These are phyloP conservation scores for Psittacara wagleri DNA, from an alignment of 2,113 vertebrate species.

Conservation along the genomic window DNA sequence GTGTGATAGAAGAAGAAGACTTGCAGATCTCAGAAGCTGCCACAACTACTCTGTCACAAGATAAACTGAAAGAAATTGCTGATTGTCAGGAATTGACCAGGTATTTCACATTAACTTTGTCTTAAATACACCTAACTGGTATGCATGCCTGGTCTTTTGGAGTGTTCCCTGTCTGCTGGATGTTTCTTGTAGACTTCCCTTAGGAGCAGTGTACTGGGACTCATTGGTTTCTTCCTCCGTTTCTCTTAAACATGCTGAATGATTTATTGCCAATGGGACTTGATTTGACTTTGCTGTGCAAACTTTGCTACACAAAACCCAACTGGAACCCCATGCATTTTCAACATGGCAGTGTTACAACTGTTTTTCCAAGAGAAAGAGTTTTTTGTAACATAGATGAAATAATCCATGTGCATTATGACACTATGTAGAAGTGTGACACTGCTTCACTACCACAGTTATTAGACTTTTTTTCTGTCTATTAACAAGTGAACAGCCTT, in stretches of 20 bases:
- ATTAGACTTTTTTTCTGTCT: background rate
- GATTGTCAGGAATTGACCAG: slow-evolving; percentile 54
- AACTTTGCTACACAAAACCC: background rate
- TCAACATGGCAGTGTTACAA: background rate
- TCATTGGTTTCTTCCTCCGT: background rate
- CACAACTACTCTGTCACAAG: slow-evolving; percentile 22
- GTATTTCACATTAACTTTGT: slow-evolving; percentile 32
- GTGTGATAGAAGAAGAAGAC: slow-evolving; percentile 42
- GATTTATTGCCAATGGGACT: background rate
- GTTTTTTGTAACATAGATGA: background rate
- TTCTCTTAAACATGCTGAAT: background rate
- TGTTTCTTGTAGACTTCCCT: background rate
- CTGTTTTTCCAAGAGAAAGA: background rate
- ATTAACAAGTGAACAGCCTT: background rate
- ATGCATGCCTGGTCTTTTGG: background rate
- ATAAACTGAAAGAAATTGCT: slow-evolving; percentile 52
- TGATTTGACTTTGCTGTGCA: background rate
- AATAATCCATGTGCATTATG: background rate
- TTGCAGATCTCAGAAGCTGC: slow-evolving; percentile 23
- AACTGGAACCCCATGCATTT: background rate
- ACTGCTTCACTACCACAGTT: background rate
- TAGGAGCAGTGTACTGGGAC: background rate
- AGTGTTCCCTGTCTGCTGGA: background rate
- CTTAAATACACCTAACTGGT: background rate
- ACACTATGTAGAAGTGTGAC: background rate